Evolutionary conservation across 2,888 invertebrate species (phyloP).

Genomic region (Acrobasis repandana): DNA sequence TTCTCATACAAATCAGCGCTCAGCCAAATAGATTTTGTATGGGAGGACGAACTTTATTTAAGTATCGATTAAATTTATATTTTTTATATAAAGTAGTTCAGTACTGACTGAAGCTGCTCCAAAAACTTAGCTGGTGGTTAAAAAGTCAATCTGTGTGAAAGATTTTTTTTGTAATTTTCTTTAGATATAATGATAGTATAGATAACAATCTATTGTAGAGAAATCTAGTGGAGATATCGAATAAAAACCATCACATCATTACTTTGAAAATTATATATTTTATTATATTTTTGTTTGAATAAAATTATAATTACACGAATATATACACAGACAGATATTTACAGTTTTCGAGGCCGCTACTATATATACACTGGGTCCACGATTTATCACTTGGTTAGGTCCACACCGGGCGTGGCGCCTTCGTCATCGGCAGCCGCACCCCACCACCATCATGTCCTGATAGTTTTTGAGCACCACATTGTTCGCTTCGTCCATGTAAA

Average conservation of each 20-base stretch:
- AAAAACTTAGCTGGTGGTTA: no score
- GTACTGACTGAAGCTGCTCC: no score
- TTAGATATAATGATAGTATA: no score
- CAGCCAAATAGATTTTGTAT: no score
- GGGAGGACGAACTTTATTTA: no score
- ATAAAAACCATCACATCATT: constrained; percentile 23
- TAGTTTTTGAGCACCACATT: constrained; percentile 99
- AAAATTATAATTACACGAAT: constrained; percentile 81
- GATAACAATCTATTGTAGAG: constrained; percentile 4
- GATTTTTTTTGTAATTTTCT: no score
- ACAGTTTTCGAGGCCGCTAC: constrained; percentile 76
- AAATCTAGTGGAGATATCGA: not conserved
- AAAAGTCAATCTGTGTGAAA: no score
- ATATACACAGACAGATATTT: constrained; percentile 78
- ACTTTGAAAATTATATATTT: constrained; percentile 67
- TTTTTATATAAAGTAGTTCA: no score
- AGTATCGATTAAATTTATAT: no score
- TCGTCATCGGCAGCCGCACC: constrained; percentile 97
- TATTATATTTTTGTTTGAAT: constrained; percentile 79
- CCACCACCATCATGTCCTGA: constrained; percentile 98
- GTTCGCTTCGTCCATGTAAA: constrained; percentile 96
- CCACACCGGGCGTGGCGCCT: constrained; percentile 63
- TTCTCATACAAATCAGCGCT: no score
- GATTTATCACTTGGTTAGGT: constrained; percentile 75
- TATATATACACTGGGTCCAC: constrained; percentile 82